Conservation (phyloP, 1,140 invertebrate genomes). For the Pachyrhynchus sulphureomaculatus region DNA sequence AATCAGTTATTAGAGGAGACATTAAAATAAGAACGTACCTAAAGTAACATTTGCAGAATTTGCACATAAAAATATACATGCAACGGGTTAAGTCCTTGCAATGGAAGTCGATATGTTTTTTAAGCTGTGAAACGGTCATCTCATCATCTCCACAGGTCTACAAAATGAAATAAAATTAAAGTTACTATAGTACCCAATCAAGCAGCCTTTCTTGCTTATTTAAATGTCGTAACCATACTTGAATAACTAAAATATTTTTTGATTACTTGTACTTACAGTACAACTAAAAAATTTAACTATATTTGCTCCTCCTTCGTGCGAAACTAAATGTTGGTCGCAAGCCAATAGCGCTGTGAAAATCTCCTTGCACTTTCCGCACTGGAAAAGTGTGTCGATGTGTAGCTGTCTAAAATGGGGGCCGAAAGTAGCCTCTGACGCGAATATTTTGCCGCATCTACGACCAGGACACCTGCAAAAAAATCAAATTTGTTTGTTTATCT, state of each 20-base stretch:
- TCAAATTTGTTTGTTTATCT: neutral
- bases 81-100: constrained; percentile 29
- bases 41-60: constrained; percentile 43
- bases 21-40: no score
- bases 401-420: constrained; percentile 50
- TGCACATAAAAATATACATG: constrained; percentile 44
- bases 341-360: neutral
- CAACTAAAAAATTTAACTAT: constrained; percentile 9
- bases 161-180: neutral
- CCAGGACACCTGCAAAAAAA: constrained; percentile 49
- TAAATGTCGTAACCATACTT: no score
- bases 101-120: constrained; percentile 40
- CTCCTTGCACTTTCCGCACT: constrained; percentile 36
- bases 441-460: constrained; percentile 49
- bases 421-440: constrained; percentile 51
- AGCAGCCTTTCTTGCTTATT: no score
- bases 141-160: constrained; percentile 8
- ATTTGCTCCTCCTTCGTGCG: neutral
- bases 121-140: constrained; percentile 1
- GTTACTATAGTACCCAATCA: no score
- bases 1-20: no score
- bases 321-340: constrained; percentile 7
- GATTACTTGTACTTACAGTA: constrained; percentile 17
- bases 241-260: no score
- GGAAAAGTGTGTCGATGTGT: constrained; percentile 50